A percentile compares a stretch with the other conserved stretches of the same genome.
phyloP scores from a whole-genome alignment of 2,888 invertebrate species.

The Uropetala carovei region DNA sequence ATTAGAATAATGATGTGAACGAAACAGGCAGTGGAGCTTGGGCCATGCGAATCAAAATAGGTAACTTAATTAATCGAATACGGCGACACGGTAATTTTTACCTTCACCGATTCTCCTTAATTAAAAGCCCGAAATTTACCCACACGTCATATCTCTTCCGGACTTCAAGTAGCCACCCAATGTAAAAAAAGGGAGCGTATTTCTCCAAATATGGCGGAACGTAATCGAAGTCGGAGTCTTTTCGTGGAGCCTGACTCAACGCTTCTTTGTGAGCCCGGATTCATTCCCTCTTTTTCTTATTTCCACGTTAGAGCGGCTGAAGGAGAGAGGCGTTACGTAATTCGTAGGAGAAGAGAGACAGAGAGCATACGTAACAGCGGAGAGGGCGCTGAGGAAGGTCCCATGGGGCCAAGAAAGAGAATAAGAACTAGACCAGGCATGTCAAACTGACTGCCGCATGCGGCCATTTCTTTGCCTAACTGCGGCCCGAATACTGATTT shows the following conservation, averaged over 20 bases:
- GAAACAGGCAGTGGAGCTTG: too few relatives aligned
- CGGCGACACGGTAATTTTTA: too few relatives aligned
- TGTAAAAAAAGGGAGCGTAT: background rate
- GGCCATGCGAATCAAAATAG: too few relatives aligned
- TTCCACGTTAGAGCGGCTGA: background rate
- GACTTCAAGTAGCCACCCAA: background rate
- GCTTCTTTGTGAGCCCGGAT: slow-evolving; percentile 26
- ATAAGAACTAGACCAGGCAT: too few relatives aligned
- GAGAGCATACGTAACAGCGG: background rate
- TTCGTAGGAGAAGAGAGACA: background rate
- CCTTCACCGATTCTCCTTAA: background rate
- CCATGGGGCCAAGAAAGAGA: background rate
- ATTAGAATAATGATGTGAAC: too few relatives aligned
- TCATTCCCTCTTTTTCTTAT: slow-evolving; percentile 15
- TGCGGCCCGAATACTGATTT: too few relatives aligned
- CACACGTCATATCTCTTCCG: background rate
- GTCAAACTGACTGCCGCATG: too few relatives aligned
- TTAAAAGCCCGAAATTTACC: background rate
- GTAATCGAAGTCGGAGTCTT: slow-evolving; percentile 30
- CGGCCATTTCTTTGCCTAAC: too few relatives aligned
- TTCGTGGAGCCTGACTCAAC: slow-evolving; percentile 28
- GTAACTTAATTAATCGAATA: too few relatives aligned
- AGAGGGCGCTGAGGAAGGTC: background rate
- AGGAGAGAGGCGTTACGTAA: background rate
- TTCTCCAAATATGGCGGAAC: slow-evolving; percentile 30